These are phyloP conservation scores for Onchidella celtica DNA, from an alignment of 2,888 invertebrate genomes.

Conservation along the genomic window DNA sequence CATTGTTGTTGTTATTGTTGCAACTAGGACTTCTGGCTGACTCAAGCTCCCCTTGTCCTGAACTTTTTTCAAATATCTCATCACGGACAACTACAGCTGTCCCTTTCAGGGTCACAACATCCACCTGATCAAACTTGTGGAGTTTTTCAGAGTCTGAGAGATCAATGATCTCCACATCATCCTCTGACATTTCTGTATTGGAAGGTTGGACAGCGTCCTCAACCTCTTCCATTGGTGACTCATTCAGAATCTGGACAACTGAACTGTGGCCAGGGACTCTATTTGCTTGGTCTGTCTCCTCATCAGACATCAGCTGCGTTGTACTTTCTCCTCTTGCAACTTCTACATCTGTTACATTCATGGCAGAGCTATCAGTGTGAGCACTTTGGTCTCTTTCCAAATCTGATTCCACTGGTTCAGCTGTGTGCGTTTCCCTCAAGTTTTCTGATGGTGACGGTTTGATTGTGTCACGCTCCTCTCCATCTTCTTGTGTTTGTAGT, in stretches of 20 bases:
- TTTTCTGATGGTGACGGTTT: no score
- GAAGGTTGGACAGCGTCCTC: not conserved
- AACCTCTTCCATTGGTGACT: not conserved
- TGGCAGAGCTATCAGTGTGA: not conserved
- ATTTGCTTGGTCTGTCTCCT: not conserved
- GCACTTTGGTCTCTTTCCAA: not conserved
- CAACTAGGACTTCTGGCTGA: not conserved
- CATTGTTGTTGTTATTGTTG: not conserved
- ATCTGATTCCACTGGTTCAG: no score
- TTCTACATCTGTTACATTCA: not conserved
- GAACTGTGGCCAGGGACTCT: not conserved
- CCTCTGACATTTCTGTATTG: conserved; percentile 5
- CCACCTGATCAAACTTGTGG: not conserved
- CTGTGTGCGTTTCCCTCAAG: no score
- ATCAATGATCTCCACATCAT: conserved; percentile 35
- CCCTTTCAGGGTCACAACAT: not conserved
- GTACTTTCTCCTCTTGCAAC: not conserved
- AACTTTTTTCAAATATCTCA: no score
- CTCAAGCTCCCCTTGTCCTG: not conserved
- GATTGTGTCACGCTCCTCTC: not conserved
- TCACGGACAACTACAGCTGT: not conserved
- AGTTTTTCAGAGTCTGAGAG: conserved; percentile 23
- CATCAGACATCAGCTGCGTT: not conserved
- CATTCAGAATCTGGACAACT: not conserved
- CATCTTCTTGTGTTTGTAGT: not conserved